Percentiles rank a stretch among this genome's conserved stretches.
Evolutionary conservation across 2,888 invertebrate genomes (phyloP).

Genomic region (Chaetogeoica ovagalla): DNA sequence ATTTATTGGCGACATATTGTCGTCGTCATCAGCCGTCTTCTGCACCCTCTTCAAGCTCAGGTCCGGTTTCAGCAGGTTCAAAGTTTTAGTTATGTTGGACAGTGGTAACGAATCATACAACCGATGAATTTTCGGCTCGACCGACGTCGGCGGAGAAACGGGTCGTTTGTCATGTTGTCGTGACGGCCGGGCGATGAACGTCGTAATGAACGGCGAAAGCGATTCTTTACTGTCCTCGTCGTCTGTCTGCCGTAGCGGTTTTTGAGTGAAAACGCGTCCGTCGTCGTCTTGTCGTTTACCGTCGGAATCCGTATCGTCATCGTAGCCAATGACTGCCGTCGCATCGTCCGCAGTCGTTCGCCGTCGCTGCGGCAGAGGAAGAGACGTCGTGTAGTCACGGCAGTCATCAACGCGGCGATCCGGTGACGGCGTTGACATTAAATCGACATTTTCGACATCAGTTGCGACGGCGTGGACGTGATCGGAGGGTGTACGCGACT

Average conservation of each 20-base stretch:
- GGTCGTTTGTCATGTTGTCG: too few relatives aligned
- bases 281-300: too few relatives aligned
- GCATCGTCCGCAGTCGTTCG: too few relatives aligned
- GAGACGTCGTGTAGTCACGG: too few relatives aligned
- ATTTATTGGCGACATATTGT: background rate
- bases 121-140: background rate
- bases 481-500: background rate
- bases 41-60: conserved; percentile 18
- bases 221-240: too few relatives aligned
- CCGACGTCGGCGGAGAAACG: too few relatives aligned
- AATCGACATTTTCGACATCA: background rate
- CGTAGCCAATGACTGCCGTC: background rate
- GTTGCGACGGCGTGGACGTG: background rate
- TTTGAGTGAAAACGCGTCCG: background rate
- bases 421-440: too few relatives aligned
- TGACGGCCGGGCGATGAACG: too few relatives aligned
- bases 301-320: conserved; percentile 21
- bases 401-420: too few relatives aligned
- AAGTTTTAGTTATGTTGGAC: conserved; percentile 16
- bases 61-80: conserved; percentile 22
- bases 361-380: too few relatives aligned
- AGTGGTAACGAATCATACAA: background rate
- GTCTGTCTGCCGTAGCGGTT: background rate
- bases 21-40: background rate
- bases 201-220: too few relatives aligned